Conservation (phyloP, 2,888 invertebrate species). For the Drosophila borborema region DNA sequence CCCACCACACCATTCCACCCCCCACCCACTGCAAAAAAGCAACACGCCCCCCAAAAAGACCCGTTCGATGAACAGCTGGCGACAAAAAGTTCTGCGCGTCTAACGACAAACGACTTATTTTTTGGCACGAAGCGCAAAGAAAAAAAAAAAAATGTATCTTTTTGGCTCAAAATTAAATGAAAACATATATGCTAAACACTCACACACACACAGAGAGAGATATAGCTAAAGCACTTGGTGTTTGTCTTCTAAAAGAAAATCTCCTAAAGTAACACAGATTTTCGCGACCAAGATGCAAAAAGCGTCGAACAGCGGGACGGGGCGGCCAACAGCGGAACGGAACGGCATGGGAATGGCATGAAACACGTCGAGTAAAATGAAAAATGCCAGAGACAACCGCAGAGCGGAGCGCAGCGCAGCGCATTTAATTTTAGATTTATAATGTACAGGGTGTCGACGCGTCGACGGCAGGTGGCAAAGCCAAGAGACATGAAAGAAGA, state of each 20-base stretch:
- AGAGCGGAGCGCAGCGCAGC: slow-evolving; percentile 38
- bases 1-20: neutral
- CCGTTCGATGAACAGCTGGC: slow-evolving; percentile 53
- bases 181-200: slow-evolving; percentile 61
- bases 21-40: neutral
- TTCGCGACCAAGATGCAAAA: slow-evolving; percentile 45
- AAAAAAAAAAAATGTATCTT: slow-evolving; percentile 46
- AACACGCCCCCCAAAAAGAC: neutral
- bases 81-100: slow-evolving; percentile 46
- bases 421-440: slow-evolving; percentile 77
- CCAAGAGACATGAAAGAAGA: neutral
- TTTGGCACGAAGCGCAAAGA: slow-evolving; percentile 60
- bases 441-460: slow-evolving; percentile 61
- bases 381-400: slow-evolving; percentile 59
- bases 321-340: neutral
- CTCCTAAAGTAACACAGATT: slow-evolving; percentile 67
- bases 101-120: slow-evolving; percentile 52
- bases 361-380: slow-evolving; percentile 46
- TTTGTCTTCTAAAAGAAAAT: slow-evolving; percentile 55
- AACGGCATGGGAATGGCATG: slow-evolving; percentile 8
- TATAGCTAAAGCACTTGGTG: slow-evolving; percentile 54
- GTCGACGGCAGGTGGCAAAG: slow-evolving; percentile 28
- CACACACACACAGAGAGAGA: slow-evolving; percentile 27
- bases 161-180: slow-evolving; percentile 76
- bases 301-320: neutral